Conservation (phyloP, 2,888 invertebrate species). For the Willowsia nigromaculata region DNA sequence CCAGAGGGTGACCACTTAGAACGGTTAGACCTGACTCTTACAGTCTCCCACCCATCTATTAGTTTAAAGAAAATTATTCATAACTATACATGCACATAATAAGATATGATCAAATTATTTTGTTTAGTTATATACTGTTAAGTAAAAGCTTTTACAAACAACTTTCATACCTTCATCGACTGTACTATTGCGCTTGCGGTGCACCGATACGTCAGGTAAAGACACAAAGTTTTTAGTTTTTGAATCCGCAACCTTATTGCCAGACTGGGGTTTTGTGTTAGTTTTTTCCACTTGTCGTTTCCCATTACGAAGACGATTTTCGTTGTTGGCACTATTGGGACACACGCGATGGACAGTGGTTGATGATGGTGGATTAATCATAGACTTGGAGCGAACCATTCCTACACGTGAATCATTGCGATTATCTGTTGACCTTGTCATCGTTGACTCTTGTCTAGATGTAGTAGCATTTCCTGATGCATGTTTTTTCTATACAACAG, state of each 20-base stretch:
- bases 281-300: slow-evolving; percentile 36
- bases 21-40: slow-evolving; percentile 75
- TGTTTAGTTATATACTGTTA: neutral
- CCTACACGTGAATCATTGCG: slow-evolving; percentile 25
- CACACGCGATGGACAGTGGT: neutral
- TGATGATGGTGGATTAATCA: slow-evolving; percentile 68
- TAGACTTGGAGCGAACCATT: slow-evolving; percentile 71
- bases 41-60: slow-evolving; percentile 77
- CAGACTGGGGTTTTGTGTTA: neutral
- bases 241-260: slow-evolving; percentile 1
- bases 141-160: neutral
- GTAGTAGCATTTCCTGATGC: slow-evolving; percentile 12
- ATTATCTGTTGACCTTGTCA: slow-evolving; percentile 9
- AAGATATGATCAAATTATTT: neutral
- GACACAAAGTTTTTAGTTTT: slow-evolving; percentile 64
- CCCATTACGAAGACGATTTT: slow-evolving; percentile 11
- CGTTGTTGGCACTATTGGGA: slow-evolving; percentile 2
- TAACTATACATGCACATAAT: neutral
- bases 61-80: neutral
- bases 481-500: slow-evolving; percentile 45
- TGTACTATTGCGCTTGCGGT: slow-evolving; percentile 64
- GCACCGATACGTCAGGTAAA: slow-evolving; percentile 67
- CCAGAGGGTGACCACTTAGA: slow-evolving; percentile 76
- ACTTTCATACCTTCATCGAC: slow-evolving; percentile 69
- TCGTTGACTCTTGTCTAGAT: slow-evolving; percentile 2